Percentiles rank a stretch among this genome's conserved stretches.
Conservation (phyloP, 2,888 invertebrate genomes). For the Hydropsyche betteni region DNA sequence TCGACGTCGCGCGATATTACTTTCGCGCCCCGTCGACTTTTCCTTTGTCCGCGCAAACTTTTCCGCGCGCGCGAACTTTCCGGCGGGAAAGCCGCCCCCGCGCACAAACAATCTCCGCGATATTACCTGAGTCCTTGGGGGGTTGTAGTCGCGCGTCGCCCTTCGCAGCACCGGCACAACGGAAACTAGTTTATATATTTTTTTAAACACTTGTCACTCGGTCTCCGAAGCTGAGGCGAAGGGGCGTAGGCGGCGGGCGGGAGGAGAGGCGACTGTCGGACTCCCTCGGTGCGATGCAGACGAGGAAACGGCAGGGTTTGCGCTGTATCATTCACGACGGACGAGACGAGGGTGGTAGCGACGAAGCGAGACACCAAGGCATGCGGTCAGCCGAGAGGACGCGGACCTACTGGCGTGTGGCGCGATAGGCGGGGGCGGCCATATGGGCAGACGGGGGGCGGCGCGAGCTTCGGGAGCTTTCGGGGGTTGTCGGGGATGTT, state of each 20-base stretch:
- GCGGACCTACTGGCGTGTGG: conserved; percentile 62
- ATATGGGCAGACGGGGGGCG: conserved; percentile 49
- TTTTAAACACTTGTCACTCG: not conserved
- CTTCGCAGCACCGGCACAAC: too few species aligned
- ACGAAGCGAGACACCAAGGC: conserved; percentile 69
- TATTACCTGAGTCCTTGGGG: too few species aligned
- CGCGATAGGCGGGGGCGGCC: conserved; percentile 46
- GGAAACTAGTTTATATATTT: not conserved
- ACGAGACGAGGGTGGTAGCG: conserved; percentile 60
- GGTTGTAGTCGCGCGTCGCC: too few species aligned
- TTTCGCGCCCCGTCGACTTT: not conserved
- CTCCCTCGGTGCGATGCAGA: conserved; percentile 19
- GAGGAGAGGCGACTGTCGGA: conserved; percentile 20
- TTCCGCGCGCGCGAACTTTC: not conserved
- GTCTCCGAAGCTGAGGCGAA: not conserved
- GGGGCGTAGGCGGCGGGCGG: conserved; percentile 36
- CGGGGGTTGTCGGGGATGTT: conserved; percentile 39
- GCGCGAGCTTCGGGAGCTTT: conserved; percentile 23
- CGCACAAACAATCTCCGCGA: not conserved
- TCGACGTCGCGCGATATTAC: not conserved
- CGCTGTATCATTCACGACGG: conserved; percentile 55
- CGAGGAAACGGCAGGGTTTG: not conserved
- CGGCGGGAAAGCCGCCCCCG: not conserved
- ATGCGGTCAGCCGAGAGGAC: conserved; percentile 70
- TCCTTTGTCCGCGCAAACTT: conserved; percentile 11